Base-by-base conservation (phyloP, 1,140 invertebrate genomes). In the Apis laboriosa region DNA sequence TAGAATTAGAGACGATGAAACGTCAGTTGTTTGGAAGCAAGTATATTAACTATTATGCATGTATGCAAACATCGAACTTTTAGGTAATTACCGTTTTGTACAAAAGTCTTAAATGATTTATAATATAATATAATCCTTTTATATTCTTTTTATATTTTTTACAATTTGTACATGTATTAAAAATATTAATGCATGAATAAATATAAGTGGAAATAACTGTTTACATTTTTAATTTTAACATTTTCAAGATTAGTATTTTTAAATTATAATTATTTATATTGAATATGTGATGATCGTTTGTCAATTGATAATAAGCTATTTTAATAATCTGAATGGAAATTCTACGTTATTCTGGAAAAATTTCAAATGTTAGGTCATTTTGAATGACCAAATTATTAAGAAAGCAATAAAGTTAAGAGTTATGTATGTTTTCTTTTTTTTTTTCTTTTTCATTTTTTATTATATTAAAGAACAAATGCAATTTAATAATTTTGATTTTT, bases 31-130 rank as follows among this genome's bases (percentile, higher is more conserved):
- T 66, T 74, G 43, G 55, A 72, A 80, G 34, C 34, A 21, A 80
- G 28, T 66, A 24, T 24, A 68, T 49, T 68, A 58, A 86, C 51
- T 85, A 61, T 72, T 61, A 53, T 28, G 51, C 34, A 43, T 43
- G 43, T 76, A 64, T 5, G 17, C 73, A 51, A 64, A 70, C 61
- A 60, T 68, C 53, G 72, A 77, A 66, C 60, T 73, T 60, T 70
- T 21, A 19, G 15, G 9, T 67, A 17, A 77, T 17, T 70, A 0
- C 9, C 43, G 9, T 67, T n/a, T 15, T 17, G 43, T 34, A 12
- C 53, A 71, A 24, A 71, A 79, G 21, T 61, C 77, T 56, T 71
- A 49, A n/a, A 77, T n/a, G 53, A 28, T 49, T 9, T 43, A 17
- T 5, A 1, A n/a, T 43, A 17, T 5, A 1, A n/a, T n/a, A 5